Percentiles rank a stretch among this genome's conserved stretches.
Conservation (phyloP, 2,797 vertebrate species). For the Pseudomugil tenellus region DNA sequence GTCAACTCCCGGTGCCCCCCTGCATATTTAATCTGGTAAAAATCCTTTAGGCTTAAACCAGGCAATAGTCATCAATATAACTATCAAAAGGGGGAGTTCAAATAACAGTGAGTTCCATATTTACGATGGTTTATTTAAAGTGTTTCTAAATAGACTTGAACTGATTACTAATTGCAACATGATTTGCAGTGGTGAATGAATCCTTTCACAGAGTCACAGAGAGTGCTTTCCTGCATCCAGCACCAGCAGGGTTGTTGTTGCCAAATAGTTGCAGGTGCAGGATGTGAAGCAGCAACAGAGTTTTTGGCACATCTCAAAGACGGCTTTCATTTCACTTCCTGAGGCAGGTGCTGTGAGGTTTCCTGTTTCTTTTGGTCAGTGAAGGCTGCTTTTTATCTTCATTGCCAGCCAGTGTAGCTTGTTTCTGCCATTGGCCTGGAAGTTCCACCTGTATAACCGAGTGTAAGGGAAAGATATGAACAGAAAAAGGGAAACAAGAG, state of each 20-base stretch:
- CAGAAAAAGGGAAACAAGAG: slow-evolving; percentile 28
- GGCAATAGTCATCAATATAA: slow-evolving; percentile 39
- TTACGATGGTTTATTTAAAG: slow-evolving; percentile 9
- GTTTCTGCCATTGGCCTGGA: slow-evolving; percentile 39
- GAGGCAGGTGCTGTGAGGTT: slow-evolving; percentile 72
- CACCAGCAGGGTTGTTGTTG: slow-evolving; percentile 46
- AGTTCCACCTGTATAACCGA: slow-evolving; percentile 44
- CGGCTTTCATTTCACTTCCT: slow-evolving; percentile 76
- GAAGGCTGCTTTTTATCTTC: slow-evolving; percentile 62
- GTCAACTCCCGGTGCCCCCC: slow-evolving; percentile 41
- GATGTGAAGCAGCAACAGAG: slow-evolving; percentile 58
- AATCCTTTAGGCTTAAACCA: slow-evolving; percentile 18
- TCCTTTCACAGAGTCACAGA: slow-evolving; percentile 53
- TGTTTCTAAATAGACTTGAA: slow-evolving; percentile 24
- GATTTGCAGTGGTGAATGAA: slow-evolving; percentile 51
- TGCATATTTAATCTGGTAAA: slow-evolving; percentile 46
- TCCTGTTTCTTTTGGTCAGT: slow-evolving; percentile 68
- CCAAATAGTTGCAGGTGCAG: slow-evolving; percentile 76
- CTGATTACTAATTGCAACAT: slow-evolving; percentile 24
- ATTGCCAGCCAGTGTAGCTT: slow-evolving; percentile 43
- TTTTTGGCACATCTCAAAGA: slow-evolving; percentile 70
- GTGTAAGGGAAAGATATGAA: slow-evolving; percentile 46
- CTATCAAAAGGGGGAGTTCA: slow-evolving; percentile 33
- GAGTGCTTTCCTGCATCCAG: slow-evolving; percentile 55
- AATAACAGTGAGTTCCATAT: not conserved